Base-by-base conservation (phyloP, 1,140 invertebrate species). In the Tetramorium alpestre region DNA sequence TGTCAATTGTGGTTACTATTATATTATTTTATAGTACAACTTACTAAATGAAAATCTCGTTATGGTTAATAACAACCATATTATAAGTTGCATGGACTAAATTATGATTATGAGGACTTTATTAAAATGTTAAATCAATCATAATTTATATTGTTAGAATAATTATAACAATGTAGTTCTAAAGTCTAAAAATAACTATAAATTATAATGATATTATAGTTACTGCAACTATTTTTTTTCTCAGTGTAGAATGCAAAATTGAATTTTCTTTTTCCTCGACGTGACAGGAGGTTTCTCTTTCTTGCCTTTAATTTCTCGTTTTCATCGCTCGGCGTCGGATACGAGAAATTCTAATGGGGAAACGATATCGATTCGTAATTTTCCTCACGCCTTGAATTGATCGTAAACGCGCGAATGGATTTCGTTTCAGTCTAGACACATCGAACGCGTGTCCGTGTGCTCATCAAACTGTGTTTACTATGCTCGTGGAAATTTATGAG, bases 401-500 rank as follows among this genome's bases (percentile, higher is more conserved):
- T 77, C 38, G 5, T 85, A 76, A 82, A 89, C 22, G 77, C 33
- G 13, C 49, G 51, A 60, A 47, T 69, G 16, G 38, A 49, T 51
- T 44, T 28, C 25, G 33, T 88, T 87, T 28, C 10, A 28, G 22
- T 51, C 60, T 58, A 64, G 28, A n/a, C 22, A 51, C 0, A 18
- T 64, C 22, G 54, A 65, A 51, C 41, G 67, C 18, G 49, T 47
- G 64, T 75, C 49, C 47, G 13, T 80, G 33, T 69, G 47, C n/a
- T 81, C 64, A 38, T 69, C 65, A 69, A 70, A 22, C 44, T 11
- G 47, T 84, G 88, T 89, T 89, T 90, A 80, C 80, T 87, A 90
- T 58, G 49, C 54, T 5, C 56, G 33, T 47, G 10, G 38, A 75
- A 64, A 77, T 90, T 90, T 90, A 90, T 86, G 85, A 78, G 60